Percentiles rank a stretch among this genome's conserved stretches.
phyloP scores from a whole-genome alignment of 2,888 invertebrate species.

The Nomada fucata region DNA sequence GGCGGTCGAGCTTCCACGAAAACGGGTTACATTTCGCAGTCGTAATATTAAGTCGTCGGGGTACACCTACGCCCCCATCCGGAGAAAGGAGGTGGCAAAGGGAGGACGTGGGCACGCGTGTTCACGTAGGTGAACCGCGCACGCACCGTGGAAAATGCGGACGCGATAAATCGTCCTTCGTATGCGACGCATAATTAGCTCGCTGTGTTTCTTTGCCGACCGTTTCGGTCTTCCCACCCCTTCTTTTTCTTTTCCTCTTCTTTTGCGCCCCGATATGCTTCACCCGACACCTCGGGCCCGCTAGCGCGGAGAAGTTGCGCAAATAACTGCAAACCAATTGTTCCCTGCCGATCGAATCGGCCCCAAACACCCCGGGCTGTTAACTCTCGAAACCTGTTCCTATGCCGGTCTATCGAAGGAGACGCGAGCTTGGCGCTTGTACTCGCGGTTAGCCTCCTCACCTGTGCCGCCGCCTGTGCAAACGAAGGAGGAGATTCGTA shows the following conservation, averaged over 20 bases:
- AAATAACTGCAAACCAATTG: background rate
- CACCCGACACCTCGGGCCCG: background rate
- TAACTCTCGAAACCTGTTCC: no score
- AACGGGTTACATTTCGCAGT: constrained; percentile 46
- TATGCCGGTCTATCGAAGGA: no score
- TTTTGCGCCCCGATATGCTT: constrained; percentile 9
- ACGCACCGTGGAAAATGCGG: constrained; percentile 64
- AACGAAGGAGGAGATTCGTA: background rate
- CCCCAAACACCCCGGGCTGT: no score
- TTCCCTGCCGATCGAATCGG: no score
- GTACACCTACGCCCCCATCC: constrained; percentile 65
- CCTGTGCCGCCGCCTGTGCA: background rate
- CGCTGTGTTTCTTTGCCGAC: constrained; percentile 52
- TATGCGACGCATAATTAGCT: constrained; percentile 76
- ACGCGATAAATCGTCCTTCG: constrained; percentile 77
- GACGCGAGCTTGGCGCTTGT: background rate
- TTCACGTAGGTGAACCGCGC: constrained; percentile 48
- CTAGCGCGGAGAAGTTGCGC: constrained; percentile 18
- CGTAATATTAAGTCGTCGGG: constrained; percentile 73
- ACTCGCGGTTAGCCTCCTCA: background rate
- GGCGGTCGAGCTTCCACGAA: constrained; percentile 34
- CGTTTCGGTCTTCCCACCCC: constrained; percentile 23
- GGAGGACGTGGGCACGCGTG: constrained; percentile 9
- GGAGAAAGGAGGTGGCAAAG: constrained; percentile 21
- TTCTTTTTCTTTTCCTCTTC: background rate